Evolutionary conservation across 2,888 invertebrate species (phyloP), one percentile per base, ranked within the genome.

Genomic region (Smittia sp.): DNA sequence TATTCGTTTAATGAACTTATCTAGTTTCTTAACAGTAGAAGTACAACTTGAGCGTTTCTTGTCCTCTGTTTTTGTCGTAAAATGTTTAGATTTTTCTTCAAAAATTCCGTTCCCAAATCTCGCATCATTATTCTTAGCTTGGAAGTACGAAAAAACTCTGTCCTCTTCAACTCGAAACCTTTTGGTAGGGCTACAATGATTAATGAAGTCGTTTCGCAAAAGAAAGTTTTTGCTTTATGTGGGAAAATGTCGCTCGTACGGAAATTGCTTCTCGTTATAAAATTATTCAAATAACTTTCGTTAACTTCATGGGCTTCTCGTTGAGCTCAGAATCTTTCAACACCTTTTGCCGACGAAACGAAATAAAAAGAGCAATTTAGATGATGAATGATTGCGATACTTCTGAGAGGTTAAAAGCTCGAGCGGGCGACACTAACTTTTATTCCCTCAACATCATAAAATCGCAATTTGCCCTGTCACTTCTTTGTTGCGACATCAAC

Each of bases 261-360:
- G 46, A 46, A 46, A 46, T 46, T 15, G 46, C 15, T 46, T 46
- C n/a, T 11, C 46, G 15, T 46, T 46, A 46, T 46, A 46, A 46
- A 46, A 38, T 32, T 66, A 66, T 66, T 66, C 66, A 66, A 66
- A 66, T 66, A 32, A 66, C 66, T 38, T 66, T 66, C 27, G 27
- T 15, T 18, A 18, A 66, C 66, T 66, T 66, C 32, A 39, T 46
- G 46, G 46, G 46, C 46, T 46, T 46, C 46, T 46, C 46, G 46
- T 46, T 46, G n/a, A 46, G n/a, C n/a, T 46, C 46, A 46, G n/a
- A 46, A 46, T 13, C 46, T 46, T 46, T 46, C 15, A 15, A n/a
- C 46, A 46, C 46, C 46, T 46, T 46, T 32, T 9, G 3, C 32
- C 32, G 9, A 32, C 32, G 32, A 32, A 32, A 32, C 32, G 32